Conservation (phyloP, 2,113 vertebrate species). For the Formicarius rufipectus region DNA sequence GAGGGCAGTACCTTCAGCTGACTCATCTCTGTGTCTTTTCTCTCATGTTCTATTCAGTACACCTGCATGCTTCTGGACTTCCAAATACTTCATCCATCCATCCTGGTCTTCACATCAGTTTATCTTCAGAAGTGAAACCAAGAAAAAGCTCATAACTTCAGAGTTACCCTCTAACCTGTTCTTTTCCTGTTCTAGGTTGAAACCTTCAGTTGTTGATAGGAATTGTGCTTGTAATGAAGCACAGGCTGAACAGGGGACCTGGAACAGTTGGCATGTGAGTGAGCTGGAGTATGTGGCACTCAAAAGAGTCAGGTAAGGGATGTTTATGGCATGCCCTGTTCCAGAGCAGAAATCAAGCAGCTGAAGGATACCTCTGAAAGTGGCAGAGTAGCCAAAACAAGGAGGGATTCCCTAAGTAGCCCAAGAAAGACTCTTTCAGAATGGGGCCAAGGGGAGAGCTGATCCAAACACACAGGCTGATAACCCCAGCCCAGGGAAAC, state of each 20-base stretch:
- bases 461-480: background rate
- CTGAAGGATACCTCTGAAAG: background rate
- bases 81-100: background rate
- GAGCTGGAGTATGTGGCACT: background rate
- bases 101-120: background rate
- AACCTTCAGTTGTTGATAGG: background rate
- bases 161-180: background rate
- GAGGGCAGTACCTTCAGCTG: background rate
- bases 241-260: background rate
- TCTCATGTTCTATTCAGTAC: background rate
- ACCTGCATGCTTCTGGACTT: background rate
- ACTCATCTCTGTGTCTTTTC: background rate
- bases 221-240: background rate
- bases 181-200: background rate
- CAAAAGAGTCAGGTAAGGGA: background rate
- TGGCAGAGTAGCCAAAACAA: background rate
- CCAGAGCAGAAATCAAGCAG: background rate
- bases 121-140: background rate
- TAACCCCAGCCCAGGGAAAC: background rate
- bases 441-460: too few species aligned
- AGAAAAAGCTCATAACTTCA: background rate
- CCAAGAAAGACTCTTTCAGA: background rate
- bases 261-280: background rate
- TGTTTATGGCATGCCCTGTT: rapidly evolving
- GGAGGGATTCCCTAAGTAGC: background rate